Base-by-base conservation (phyloP, 2,113 vertebrate genomes). In the Galemys pyrenaicus region DNA sequence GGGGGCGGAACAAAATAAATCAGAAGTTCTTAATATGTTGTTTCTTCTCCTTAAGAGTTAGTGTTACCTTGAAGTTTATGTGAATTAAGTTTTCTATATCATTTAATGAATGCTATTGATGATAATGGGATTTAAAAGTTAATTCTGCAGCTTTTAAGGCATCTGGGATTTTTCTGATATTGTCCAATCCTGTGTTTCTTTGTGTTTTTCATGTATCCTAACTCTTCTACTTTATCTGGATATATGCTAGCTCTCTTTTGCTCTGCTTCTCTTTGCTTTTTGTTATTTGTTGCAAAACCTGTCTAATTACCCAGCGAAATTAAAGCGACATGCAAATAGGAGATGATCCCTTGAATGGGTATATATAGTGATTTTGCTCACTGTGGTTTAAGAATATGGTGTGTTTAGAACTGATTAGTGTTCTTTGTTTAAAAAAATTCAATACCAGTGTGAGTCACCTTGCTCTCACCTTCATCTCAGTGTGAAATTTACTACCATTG, bases 331-430 rank as follows among this genome's bases (percentile, higher is more conserved):
- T 65, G 60, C 91, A 44, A 22, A 8, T 94, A 96, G 92, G n/a
- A 95, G 84, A 80, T 89, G 51, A 74, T 92, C 39, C 39, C 26
- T 89, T 86, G 77, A 64, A 92, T 97, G 94, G 20, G 13, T 51
- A 60, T 77, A 17, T 87, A 28, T 93, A 93, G 92, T 91, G 62
- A 10, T 98, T 98, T 98, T 98, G 98, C 98, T 98, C 97, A 98
- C 97, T 97, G 98, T 98, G 98, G 98, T 98, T 98, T 98, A 98
- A 98, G 98, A 98, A 98, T 97, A 96, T 60, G 96, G 35, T 96
- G 92, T 94, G 67, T 96, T 91, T 41, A 44, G 58, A 97, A 96
- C 92, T 87, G 73, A 79, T 84, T 58, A n/a, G 11, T 86, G 88
- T 81, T 97, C 84, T 97, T 97, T 73, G 84, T n/a, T 97, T 73